Percentiles rank a stretch among this genome's conserved stretches.
Conservation (phyloP, 2,113 vertebrate genomes). For the Uropsilus gracilis region DNA sequence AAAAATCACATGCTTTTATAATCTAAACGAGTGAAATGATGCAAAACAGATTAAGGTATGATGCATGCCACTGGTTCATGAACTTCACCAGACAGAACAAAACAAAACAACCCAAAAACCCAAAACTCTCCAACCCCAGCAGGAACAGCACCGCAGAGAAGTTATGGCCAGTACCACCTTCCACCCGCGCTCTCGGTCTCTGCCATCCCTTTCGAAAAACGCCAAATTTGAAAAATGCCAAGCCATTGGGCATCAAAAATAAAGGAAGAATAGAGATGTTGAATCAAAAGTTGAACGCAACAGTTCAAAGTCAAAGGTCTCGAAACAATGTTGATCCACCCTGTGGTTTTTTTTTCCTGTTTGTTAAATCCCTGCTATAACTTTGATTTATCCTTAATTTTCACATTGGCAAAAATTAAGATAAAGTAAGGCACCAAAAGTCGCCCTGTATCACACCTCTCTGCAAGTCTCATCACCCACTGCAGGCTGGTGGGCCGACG, state of each 20-base stretch:
- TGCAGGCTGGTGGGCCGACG: constrained; percentile 6
- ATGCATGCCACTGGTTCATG: constrained; percentile 89
- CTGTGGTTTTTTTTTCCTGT: constrained; percentile 81
- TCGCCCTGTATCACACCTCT: constrained; percentile 83
- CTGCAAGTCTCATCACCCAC: constrained; percentile 71
- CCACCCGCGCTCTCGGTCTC: constrained; percentile 70
- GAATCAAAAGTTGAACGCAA: constrained; percentile 87
- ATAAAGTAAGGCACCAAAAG: constrained; percentile 90
- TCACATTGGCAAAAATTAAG: constrained; percentile 90
- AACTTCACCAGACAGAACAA: constrained; percentile 88
- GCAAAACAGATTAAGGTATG: constrained; percentile 86
- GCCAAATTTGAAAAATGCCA: constrained; percentile 90
- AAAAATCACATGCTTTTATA: constrained; percentile 88
- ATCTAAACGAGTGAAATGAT: constrained; percentile 87
- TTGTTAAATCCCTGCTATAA: constrained; percentile 89
- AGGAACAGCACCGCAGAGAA: constrained; percentile 65
- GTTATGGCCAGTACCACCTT: constrained; percentile 87
- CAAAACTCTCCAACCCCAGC: constrained; percentile 86
- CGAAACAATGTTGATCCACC: constrained; percentile 86
- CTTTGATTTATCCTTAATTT: constrained; percentile 88
- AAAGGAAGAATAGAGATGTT: constrained; percentile 85
- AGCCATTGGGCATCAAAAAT: constrained; percentile 86
- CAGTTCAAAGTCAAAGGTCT: constrained; percentile 86
- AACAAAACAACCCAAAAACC: constrained; percentile 81
- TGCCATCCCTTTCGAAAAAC: constrained; percentile 87